phyloP scores from a whole-genome alignment of 53 echinoderm and acorn worm genomes.

The Arbacia lixula region DNA sequence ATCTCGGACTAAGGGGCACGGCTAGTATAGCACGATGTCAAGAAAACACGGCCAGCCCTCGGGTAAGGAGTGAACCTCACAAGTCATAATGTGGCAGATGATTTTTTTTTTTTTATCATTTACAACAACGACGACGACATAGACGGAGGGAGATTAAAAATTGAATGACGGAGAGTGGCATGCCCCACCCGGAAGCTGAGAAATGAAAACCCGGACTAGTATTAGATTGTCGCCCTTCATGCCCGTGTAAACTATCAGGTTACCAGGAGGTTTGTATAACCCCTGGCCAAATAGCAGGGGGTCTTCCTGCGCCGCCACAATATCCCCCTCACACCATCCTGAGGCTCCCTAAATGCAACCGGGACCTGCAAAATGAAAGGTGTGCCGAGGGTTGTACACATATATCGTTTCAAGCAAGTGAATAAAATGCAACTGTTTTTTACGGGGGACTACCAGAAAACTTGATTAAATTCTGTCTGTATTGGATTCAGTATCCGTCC shows the following conservation, averaged over 20 bases:
- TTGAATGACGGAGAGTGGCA: conserved; percentile 39
- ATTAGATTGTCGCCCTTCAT: conserved; percentile 22
- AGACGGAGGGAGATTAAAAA: conserved; percentile 18
- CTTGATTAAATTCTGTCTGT: too few relatives aligned
- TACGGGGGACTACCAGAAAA: too few relatives aligned
- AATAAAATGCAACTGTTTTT: too few relatives aligned
- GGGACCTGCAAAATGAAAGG: too few relatives aligned
- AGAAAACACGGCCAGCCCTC: not conserved
- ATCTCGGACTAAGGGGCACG: conserved; percentile 7
- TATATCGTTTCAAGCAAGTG: too few relatives aligned
- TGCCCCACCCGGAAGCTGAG: conserved; percentile 13
- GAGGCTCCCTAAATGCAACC: too few relatives aligned
- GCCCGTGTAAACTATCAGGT: conserved; percentile 23
- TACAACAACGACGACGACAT: conserved; percentile 11
- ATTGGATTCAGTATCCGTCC: too few relatives aligned
- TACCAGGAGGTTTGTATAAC: conserved; percentile 41
- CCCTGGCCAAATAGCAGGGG: conserved; percentile 19
- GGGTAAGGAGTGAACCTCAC: not conserved
- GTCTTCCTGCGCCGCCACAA: conserved; percentile 9
- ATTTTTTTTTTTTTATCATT: not conserved
- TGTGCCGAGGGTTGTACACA: too few relatives aligned
- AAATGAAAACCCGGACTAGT: conserved; percentile 41
- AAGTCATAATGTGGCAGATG: not conserved
- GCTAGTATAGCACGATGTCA: not conserved
- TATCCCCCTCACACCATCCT: too few relatives aligned